Percentiles rank a stretch among this genome's conserved stretches.
Conservation (phyloP, 1,140 invertebrate species). For the Campoletis sonorensis region DNA sequence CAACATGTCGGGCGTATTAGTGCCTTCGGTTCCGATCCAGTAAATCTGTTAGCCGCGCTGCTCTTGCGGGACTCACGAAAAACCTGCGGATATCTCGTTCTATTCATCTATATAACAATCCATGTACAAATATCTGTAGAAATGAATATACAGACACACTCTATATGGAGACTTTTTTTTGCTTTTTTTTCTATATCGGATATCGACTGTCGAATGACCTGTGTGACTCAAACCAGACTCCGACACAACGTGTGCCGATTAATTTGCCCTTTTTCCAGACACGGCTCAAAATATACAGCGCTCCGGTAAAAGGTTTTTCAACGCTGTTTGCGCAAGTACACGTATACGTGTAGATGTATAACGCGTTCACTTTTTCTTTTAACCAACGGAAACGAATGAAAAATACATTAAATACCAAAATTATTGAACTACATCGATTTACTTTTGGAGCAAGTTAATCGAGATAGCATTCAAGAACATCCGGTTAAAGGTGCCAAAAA, state of each 20-base stretch:
- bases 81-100: conserved; percentile 20
- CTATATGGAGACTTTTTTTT: too few species aligned
- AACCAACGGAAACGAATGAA: too few species aligned
- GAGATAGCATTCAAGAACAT: too few species aligned
- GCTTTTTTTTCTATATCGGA: background rate
- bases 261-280: conserved; percentile 51
- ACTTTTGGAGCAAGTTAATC: too few species aligned
- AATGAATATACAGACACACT: background rate
- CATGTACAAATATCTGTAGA: background rate
- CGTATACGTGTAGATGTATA: background rate
- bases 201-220: conserved; percentile 30
- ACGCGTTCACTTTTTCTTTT: too few species aligned
- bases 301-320: conserved; percentile 49
- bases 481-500: too few species aligned
- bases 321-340: conserved; percentile 21
- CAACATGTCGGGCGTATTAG: conserved; percentile 42
- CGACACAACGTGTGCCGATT: conserved; percentile 45
- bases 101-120: background rate
- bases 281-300: conserved; percentile 37
- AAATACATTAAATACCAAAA: too few species aligned
- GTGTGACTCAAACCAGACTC: conserved; percentile 17
- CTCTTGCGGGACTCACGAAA: conserved; percentile 29
- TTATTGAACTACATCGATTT: too few species aligned
- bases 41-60: conserved; percentile 39
- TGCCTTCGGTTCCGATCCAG: conserved; percentile 41